These are phyloP conservation scores for Falco naumanni DNA, from an alignment of 2,797 vertebrate species.

Conservation along the genomic window DNA sequence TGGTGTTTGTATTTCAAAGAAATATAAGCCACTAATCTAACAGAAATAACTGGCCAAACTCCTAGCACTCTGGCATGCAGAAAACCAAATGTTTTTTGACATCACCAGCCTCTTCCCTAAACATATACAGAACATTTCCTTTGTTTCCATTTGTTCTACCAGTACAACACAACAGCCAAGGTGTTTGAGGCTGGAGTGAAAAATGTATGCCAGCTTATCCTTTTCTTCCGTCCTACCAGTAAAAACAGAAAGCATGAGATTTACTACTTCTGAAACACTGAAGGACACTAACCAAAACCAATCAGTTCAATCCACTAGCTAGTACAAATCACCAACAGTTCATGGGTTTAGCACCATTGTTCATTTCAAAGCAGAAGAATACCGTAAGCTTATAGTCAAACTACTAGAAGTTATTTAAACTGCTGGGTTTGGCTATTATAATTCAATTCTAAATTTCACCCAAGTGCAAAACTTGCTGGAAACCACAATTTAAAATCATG, in stretches of 20 bases:
- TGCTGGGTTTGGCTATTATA: background rate
- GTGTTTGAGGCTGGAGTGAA: background rate
- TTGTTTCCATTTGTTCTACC: background rate
- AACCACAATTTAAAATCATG: background rate
- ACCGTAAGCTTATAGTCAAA: background rate
- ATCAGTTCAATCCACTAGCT: background rate
- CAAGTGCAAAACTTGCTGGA: background rate
- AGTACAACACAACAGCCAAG: background rate
- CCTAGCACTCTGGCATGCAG: accelerated
- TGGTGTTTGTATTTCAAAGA: background rate
- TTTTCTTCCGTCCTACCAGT: background rate
- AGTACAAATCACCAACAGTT: background rate
- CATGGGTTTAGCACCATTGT: background rate
- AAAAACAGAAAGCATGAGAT: background rate
- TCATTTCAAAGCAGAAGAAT: background rate
- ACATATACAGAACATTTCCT: background rate
- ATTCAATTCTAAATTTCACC: background rate
- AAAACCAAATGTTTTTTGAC: background rate
- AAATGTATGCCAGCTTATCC: background rate
- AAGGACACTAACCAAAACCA: background rate
- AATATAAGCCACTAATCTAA: background rate
- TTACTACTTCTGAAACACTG: background rate
- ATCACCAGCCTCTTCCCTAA: background rate
- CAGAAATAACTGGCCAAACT: background rate
- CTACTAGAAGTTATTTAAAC: background rate